phyloP scores from a whole-genome alignment of 23 tunicate genomes.

The Phallusia fumigata region DNA sequence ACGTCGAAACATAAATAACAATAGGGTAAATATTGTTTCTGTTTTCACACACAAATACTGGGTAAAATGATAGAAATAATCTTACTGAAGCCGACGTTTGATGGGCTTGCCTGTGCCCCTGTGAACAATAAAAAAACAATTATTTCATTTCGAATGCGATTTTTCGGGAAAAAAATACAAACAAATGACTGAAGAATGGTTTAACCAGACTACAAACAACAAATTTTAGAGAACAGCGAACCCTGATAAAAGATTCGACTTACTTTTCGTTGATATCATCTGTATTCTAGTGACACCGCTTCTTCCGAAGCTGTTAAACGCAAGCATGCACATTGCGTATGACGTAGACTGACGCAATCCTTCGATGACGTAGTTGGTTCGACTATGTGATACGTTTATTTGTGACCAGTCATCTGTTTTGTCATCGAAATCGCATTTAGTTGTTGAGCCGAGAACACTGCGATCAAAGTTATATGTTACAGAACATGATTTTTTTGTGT shows the following conservation, averaged over 20 bases:
- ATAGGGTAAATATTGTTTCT: background rate
- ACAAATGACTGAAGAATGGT: too few species aligned
- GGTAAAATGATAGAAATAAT: background rate
- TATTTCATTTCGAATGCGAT: background rate
- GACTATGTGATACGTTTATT: background rate
- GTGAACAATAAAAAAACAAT: background rate
- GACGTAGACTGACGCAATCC: constrained; percentile 21
- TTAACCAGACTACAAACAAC: too few species aligned
- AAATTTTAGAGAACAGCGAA: too few species aligned
- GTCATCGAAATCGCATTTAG: background rate
- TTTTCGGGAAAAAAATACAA: background rate
- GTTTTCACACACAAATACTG: background rate
- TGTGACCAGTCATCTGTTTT: background rate
- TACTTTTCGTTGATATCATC: constrained; percentile 9
- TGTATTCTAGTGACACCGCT: constrained; percentile 16
- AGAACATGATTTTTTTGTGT: too few species aligned
- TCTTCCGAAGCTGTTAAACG: constrained; percentile 32
- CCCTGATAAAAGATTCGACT: background rate
- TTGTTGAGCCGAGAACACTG: background rate
- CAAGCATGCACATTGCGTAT: constrained; percentile 23
- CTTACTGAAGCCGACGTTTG: background rate
- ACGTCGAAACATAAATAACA: background rate
- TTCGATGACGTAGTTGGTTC: background rate
- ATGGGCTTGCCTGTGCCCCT: background rate
- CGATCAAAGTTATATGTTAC: too few species aligned